A percentile compares a stretch with the other conserved stretches of the same genome.
These are phyloP conservation scores for Agapostemon virescens DNA, from an alignment of 2,888 invertebrate species.

Conservation along the genomic window DNA sequence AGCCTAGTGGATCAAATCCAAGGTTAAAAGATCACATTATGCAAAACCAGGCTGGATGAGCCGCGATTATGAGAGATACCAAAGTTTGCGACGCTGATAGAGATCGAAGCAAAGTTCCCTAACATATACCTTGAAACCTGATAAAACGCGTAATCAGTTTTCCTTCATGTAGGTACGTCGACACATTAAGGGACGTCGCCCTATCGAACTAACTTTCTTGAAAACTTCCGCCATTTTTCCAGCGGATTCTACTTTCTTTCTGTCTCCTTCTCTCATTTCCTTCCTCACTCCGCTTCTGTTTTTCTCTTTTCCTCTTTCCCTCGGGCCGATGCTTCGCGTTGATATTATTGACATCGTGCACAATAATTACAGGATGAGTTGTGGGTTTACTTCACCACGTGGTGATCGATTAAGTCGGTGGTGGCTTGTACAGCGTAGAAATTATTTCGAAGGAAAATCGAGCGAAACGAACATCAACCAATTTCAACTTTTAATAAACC, in stretches of 20 bases:
- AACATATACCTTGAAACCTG: constrained; percentile 47
- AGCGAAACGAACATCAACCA: constrained; percentile 53
- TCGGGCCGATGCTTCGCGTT: constrained; percentile 11
- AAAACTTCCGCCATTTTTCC: constrained; percentile 55
- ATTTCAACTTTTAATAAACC: constrained; percentile 67
- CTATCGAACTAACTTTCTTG: constrained; percentile 49
- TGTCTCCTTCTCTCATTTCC: constrained; percentile 18
- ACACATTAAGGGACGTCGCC: constrained; percentile 45
- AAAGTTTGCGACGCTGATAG: constrained; percentile 61
- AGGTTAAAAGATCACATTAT: constrained; percentile 71
- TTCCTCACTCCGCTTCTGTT: constrained; percentile 28
- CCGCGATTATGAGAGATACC: constrained; percentile 61
- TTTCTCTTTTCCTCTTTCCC: constrained; percentile 2
- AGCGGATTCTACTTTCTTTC: background rate
- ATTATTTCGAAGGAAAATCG: constrained; percentile 61
- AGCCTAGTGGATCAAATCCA: constrained; percentile 27
- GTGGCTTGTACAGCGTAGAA: constrained; percentile 16
- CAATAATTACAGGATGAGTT: constrained; percentile 66
- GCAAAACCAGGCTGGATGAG: constrained; percentile 70
- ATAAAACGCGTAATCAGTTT: constrained; percentile 62
- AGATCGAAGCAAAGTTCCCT: constrained; percentile 59
- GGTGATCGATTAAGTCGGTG: constrained; percentile 60
- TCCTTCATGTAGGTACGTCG: constrained; percentile 46
- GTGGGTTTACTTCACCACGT: constrained; percentile 53
- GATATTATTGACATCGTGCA: constrained; percentile 61